Conservation (phyloP, 2,113 vertebrate species). For the Physeter macrocephalus region DNA sequence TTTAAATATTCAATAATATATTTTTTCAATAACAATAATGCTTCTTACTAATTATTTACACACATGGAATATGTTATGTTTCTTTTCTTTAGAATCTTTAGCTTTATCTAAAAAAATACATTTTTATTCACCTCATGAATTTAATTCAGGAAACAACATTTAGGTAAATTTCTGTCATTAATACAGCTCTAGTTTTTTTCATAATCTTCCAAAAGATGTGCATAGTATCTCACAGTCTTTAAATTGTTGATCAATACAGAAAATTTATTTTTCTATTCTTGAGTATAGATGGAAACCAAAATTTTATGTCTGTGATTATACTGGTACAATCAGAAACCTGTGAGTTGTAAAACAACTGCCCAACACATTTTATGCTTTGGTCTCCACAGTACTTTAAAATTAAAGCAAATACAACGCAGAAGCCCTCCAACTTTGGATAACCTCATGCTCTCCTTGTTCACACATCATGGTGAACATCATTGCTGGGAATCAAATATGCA, state of each 20-base stretch:
- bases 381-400: not conserved
- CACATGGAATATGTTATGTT: not conserved
- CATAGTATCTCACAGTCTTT: not conserved
- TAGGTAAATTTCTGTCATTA: not conserved
- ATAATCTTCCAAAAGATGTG: not conserved
- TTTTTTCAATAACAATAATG: not conserved
- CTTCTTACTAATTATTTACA: not conserved
- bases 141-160: not conserved
- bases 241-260: not conserved
- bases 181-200: not conserved
- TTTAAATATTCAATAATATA: not conserved
- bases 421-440: not conserved
- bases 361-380: not conserved
- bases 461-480: not conserved
- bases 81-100: not conserved
- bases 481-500: not conserved
- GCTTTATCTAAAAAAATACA: not conserved
- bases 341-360: not conserved
- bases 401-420: not conserved
- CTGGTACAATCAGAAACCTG: not conserved
- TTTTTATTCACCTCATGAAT: not conserved
- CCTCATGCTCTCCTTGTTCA: not conserved
- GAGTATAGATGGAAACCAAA: not conserved
- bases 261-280: not conserved
- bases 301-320: not conserved